Evolutionary conservation across 1,140 invertebrate species (phyloP).

Genomic region (Hesperophylax magnus): DNA sequence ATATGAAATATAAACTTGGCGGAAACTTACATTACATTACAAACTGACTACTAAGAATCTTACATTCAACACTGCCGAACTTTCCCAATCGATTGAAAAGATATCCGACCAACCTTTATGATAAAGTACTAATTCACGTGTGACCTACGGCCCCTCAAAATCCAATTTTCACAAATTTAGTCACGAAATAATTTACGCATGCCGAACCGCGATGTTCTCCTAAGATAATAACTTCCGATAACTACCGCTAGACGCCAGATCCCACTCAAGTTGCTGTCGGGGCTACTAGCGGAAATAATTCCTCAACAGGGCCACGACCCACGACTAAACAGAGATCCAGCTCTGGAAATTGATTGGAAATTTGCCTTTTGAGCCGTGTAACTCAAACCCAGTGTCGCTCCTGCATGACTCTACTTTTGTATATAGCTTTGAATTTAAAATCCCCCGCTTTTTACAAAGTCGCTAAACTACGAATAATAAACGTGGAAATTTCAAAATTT

Average conservation of each 20-base stretch:
- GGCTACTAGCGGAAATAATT: slow-evolving; percentile 42
- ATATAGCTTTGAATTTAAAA: too few relatives aligned
- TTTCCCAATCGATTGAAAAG: slow-evolving; percentile 10
- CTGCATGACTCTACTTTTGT: neutral
- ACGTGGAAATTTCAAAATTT: too few relatives aligned
- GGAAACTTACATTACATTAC: too few relatives aligned
- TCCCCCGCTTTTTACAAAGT: too few relatives aligned
- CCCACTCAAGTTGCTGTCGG: slow-evolving; percentile 35
- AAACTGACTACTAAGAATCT: too few relatives aligned
- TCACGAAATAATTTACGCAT: slow-evolving; percentile 39
- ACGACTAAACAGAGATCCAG: slow-evolving; percentile 44
- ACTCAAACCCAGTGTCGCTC: neutral
- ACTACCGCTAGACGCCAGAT: slow-evolving; percentile 19
- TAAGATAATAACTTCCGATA: slow-evolving; percentile 41
- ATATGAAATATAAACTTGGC: too few relatives aligned
- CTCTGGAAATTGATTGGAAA: slow-evolving; percentile 56
- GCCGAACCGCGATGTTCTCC: slow-evolving; percentile 25
- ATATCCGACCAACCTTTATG: slow-evolving; percentile 3
- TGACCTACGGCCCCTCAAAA: slow-evolving; percentile 15
- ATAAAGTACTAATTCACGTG: slow-evolving; percentile 26
- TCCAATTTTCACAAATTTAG: slow-evolving; percentile 40
- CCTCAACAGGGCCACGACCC: slow-evolving; percentile 28
- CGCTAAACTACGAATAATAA: too few relatives aligned
- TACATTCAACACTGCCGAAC: neutral
- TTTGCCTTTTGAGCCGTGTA: slow-evolving; percentile 53